Conservation (phyloP, 2,888 invertebrate species). For the Polyommatus iphigenia region DNA sequence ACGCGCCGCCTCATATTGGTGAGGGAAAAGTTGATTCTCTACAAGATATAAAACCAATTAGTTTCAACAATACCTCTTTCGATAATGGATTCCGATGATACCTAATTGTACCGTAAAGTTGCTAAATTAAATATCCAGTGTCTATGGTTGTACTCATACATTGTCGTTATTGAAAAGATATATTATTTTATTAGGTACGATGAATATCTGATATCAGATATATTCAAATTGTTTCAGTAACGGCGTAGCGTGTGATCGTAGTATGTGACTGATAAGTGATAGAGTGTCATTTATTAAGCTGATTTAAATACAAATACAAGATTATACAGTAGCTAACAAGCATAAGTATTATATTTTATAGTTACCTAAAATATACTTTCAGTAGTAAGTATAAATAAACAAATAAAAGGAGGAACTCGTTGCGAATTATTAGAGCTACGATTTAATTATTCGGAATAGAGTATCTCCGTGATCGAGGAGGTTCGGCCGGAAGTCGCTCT, state of each 20-base stretch:
- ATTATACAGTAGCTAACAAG: not conserved
- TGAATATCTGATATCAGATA: too few species aligned
- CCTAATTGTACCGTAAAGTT: not conserved
- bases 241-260: not conserved
- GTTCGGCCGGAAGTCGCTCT: conserved; percentile 36
- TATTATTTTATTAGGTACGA: not conserved
- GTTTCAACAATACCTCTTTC: conserved; percentile 40
- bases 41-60: conserved; percentile 62
- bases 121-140: not conserved
- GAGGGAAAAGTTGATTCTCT: conserved; percentile 63
- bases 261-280: not conserved
- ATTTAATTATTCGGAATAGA: conserved; percentile 40
- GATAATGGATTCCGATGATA: not conserved
- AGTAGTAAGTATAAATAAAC: not conserved
- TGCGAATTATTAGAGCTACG: conserved; percentile 35
- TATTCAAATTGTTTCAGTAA: too few species aligned
- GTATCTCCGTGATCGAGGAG: conserved; percentile 39
- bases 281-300: not conserved
- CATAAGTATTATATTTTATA: not conserved
- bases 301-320: too few species aligned
- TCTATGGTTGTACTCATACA: not conserved
- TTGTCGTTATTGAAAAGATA: not conserved
- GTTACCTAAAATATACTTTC: not conserved
- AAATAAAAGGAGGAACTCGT: conserved; percentile 17
- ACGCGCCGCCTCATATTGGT: conserved; percentile 57